These are phyloP conservation scores for Chelonoidis abingdonii DNA, from an alignment of 2,113 vertebrate species.

Conservation along the genomic window DNA sequence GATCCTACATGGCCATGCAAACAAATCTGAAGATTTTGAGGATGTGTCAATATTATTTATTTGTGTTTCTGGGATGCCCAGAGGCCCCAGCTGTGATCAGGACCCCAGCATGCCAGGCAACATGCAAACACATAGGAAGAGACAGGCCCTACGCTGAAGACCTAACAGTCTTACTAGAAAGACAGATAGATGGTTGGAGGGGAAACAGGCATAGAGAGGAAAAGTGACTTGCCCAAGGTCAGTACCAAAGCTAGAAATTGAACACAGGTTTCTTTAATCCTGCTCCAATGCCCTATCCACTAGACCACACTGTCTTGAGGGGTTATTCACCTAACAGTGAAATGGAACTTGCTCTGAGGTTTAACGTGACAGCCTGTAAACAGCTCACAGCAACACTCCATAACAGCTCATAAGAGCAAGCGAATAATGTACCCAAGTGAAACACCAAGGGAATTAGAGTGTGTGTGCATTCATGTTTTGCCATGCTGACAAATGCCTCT, in stretches of 20 bases:
- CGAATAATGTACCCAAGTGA: not conserved
- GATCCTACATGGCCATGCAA: not conserved
- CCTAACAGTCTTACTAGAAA: not conserved
- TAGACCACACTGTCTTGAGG: not conserved
- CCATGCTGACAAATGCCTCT: slow-evolving; percentile 2
- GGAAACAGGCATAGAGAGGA: not conserved
- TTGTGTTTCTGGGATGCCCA: not conserved
- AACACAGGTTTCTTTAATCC: not conserved
- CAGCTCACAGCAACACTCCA: not conserved
- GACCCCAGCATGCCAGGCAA: not conserved
- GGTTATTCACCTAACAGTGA: not conserved
- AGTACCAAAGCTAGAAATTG: not conserved
- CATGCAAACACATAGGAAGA: not conserved
- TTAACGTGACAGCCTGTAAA: not conserved
- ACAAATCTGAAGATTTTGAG: slow-evolving; percentile 19
- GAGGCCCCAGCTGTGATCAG: not conserved
- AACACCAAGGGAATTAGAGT: not conserved
- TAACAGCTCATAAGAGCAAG: not conserved
- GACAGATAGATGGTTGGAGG: not conserved
- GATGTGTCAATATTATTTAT: not conserved
- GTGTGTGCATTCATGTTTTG: not conserved
- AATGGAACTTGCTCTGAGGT: not conserved
- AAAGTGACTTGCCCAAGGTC: not conserved
- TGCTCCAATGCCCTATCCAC: not conserved
- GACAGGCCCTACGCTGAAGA: not conserved